phyloP scores from a whole-genome alignment of 2,888 invertebrate species.

The Lasius fuliginosus region DNA sequence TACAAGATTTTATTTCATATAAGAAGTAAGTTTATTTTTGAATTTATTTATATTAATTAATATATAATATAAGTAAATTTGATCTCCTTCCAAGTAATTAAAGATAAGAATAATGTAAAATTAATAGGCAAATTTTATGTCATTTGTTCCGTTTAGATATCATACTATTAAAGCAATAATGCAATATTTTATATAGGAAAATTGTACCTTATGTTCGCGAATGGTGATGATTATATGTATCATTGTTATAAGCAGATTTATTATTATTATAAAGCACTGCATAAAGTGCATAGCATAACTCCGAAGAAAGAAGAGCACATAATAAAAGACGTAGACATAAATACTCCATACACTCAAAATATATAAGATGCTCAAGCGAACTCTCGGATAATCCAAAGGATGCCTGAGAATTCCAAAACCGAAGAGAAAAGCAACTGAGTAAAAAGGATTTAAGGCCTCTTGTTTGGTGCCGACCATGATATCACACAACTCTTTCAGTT shows the following conservation, averaged over 20 bases:
- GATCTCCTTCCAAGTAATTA: neutral
- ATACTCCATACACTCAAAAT: neutral
- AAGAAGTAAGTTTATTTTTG: neutral
- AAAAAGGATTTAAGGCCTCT: neutral
- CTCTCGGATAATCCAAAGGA: neutral
- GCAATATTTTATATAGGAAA: neutral
- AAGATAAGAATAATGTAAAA: neutral
- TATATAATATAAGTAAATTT: neutral
- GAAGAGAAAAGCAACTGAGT: neutral
- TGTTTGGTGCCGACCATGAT: neutral
- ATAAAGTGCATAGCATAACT: neutral
- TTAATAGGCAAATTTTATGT: neutral
- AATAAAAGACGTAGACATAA: neutral
- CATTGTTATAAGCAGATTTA: neutral
- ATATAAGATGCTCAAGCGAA: too few species aligned
- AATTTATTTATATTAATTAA: neutral
- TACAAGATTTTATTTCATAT: neutral
- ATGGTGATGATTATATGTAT: neutral
- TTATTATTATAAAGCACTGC: neutral
- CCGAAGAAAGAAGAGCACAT: too few species aligned
- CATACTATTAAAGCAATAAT: neutral
- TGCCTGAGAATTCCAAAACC: constrained; percentile 10
- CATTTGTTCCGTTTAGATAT: neutral
- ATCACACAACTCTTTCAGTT: neutral
- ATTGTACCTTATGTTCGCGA: neutral